Base-by-base conservation (phyloP, 2,888 invertebrate species). In the Pristionchus mayeri region DNA sequence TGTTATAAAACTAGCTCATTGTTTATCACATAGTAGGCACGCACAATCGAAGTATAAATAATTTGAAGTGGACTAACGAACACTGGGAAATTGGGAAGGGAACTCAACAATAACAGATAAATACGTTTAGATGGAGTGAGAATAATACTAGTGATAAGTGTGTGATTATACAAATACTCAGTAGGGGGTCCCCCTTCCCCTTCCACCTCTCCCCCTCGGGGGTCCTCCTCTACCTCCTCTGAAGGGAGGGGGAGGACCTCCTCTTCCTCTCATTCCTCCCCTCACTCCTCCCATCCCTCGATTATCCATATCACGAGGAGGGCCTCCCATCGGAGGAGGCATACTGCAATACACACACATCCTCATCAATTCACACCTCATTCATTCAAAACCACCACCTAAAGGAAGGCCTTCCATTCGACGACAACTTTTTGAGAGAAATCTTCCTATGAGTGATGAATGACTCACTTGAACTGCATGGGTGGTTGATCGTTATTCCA, bases 201-300 rank as follows among this genome's bases (percentile, higher is more conserved):
- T 80, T 57, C 80, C 57, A 30, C 78, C 44, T 37, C 50, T 30
- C 11, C 57, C 80, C 24, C 79, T 79, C 30, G 37, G 37, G 6
- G 54, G 54, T 37, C 52, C 52, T 57, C 80, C 80, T 40, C 80
- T 37, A 18, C 54, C 57, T 54, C 80, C 80, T 80, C 80, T 57
- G 9, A 37, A 40, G 37, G 21, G 21, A 57, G 18, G 2, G 3
- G 16, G 24, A 18, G 16, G 54, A 21, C 7, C 21, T n/a, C n/a
- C 24, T 80, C 78, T 34, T 78, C 80, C 80, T 80, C 80, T 80
- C 40, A 54, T 57, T 37, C 80, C 57, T 50, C 48, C 50, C 50
- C 24, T 50, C 50, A 48, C 76, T 50, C 76, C 50, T 16, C 50
- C 27, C 48, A 50, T 78, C 27, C 24, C 50, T 50, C 76, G 24